phyloP scores from a whole-genome alignment of 2,888 invertebrate genomes.

The Xylophagus ater region DNA sequence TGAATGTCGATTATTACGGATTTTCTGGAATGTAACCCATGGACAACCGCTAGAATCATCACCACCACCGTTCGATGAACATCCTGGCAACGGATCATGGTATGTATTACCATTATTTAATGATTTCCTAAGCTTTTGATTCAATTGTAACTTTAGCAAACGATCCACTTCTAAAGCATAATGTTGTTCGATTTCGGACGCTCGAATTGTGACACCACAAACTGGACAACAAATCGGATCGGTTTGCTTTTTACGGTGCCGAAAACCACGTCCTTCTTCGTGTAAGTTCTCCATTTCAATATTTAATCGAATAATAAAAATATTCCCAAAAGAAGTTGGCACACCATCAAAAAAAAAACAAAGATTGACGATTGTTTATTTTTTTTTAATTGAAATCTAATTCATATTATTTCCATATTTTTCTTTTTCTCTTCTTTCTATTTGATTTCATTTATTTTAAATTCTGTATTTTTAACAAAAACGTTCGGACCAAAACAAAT shows the following conservation, averaged over 20 bases:
- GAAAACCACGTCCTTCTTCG: constrained; percentile 25
- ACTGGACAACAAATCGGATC: constrained; percentile 77
- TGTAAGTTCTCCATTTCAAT: constrained; percentile 16
- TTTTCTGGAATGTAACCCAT: constrained; percentile 65
- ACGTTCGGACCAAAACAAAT: too few species aligned
- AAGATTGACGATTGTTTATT: too few species aligned
- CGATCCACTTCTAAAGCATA: constrained; percentile 68
- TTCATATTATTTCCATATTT: too few species aligned
- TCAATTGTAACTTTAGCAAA: constrained; percentile 43
- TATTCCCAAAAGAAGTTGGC: too few species aligned
- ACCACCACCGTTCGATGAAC: constrained; percentile 13
- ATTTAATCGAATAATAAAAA: too few species aligned
- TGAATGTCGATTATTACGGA: constrained; percentile 60
- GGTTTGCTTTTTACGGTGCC: constrained; percentile 49
- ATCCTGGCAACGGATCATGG: constrained; percentile 20
- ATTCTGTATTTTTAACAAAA: too few species aligned
- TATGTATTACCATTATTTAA: constrained; percentile 21
- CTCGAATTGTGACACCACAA: constrained; percentile 73
- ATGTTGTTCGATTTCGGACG: constrained; percentile 75
- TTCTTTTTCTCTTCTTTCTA: too few species aligned
- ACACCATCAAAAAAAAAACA: not conserved
- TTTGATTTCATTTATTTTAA: too few species aligned
- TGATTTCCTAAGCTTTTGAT: constrained; percentile 15
- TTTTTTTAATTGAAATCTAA: too few species aligned
- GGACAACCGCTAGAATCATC: constrained; percentile 32